Conservation (phyloP, 2,797 vertebrate species). For the Aselliscus stoliczkanus region DNA sequence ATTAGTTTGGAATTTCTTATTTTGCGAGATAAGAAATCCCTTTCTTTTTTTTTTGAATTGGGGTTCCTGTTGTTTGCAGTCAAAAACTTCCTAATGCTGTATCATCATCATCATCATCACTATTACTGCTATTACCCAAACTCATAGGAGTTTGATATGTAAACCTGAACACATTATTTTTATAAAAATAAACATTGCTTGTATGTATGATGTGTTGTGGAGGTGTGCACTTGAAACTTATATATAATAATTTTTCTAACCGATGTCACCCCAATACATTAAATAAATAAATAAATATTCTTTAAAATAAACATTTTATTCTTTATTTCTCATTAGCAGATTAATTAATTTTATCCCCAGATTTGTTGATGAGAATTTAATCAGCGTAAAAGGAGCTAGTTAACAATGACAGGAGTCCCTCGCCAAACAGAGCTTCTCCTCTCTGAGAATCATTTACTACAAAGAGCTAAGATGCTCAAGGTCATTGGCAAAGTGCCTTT, state of each 20-base stretch:
- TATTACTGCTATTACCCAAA: neutral
- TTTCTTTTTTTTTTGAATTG: neutral
- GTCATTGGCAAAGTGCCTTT: neutral
- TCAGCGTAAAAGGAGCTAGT: neutral
- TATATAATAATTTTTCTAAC: too few species aligned
- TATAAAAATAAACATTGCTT: neutral
- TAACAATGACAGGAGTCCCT: neutral
- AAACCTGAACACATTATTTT: slow-evolving; percentile 5
- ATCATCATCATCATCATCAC: neutral
- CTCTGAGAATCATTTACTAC: neutral
- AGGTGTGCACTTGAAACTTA: too few species aligned
- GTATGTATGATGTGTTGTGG: too few species aligned
- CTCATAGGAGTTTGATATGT: neutral
- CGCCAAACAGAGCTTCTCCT: neutral
- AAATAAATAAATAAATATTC: too few species aligned
- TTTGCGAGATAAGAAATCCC: neutral
- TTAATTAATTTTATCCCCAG: neutral
- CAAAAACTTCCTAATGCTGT: neutral
- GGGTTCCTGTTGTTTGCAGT: neutral
- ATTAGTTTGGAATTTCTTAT: neutral
- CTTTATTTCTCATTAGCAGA: neutral
- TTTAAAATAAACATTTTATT: neutral
- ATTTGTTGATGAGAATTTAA: slow-evolving; percentile 14
- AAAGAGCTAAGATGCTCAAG: neutral
- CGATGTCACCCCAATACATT: too few species aligned